phyloP scores from a whole-genome alignment of 1,140 invertebrate genomes.

The Penaeus japonicus region DNA sequence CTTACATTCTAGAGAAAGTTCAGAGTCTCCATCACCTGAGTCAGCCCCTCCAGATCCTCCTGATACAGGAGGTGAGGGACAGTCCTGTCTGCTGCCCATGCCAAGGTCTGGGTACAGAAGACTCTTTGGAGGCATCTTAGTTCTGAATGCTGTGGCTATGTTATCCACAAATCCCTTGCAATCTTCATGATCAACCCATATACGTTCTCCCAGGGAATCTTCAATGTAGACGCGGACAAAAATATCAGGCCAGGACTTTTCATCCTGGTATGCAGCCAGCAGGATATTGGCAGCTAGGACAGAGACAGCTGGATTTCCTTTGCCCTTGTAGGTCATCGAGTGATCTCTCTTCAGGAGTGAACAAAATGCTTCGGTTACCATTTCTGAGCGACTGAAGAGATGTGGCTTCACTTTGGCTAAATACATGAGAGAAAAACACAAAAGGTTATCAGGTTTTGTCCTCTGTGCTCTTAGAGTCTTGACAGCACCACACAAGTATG shows the following conservation, averaged over 20 bases:
- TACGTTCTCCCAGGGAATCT: slow-evolving; percentile 88
- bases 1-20: slow-evolving; percentile 57
- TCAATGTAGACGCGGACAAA: slow-evolving; percentile 82
- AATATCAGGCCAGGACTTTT: slow-evolving; percentile 68
- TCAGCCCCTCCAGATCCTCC: slow-evolving; percentile 49
- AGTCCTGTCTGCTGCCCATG: slow-evolving; percentile 52
- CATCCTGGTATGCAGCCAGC: slow-evolving; percentile 78
- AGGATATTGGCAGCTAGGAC: slow-evolving; percentile 87
- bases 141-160: slow-evolving; percentile 87
- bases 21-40: slow-evolving; percentile 57
- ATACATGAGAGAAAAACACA: slow-evolving; percentile 81
- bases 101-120: slow-evolving; percentile 56
- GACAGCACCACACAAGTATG: slow-evolving; percentile 68
- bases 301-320: slow-evolving; percentile 82
- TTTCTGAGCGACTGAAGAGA: slow-evolving; percentile 71
- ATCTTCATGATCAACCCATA: slow-evolving; percentile 92
- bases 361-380: slow-evolving; percentile 67
- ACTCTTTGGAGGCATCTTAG: slow-evolving; percentile 72
- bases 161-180: slow-evolving; percentile 94
- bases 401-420: slow-evolving; percentile 82
- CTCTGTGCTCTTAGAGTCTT: slow-evolving; percentile 66
- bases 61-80: slow-evolving; percentile 59
- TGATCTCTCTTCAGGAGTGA: slow-evolving; percentile 68
- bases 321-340: slow-evolving; percentile 75
- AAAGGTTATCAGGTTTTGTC: slow-evolving; percentile 80